Conservation (phyloP, 2,888 invertebrate genomes). For the Amaurobius ferox region DNA sequence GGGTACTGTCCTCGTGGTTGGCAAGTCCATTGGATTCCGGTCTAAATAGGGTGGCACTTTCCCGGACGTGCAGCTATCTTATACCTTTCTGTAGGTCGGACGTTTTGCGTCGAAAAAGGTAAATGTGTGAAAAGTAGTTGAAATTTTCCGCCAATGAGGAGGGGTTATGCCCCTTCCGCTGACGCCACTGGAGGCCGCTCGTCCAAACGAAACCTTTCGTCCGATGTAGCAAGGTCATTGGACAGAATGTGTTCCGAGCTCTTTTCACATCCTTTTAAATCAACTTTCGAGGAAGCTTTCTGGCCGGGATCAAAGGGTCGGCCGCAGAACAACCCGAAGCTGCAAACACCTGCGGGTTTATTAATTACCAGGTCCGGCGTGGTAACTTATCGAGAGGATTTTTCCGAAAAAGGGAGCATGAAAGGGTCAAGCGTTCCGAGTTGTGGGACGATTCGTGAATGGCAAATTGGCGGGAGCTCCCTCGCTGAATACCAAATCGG, state of each 20-base stretch:
- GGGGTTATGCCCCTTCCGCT: no score
- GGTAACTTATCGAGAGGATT: background rate
- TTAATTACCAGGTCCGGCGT: background rate
- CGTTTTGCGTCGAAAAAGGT: no score
- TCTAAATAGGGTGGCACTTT: no score
- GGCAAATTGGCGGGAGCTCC: background rate
- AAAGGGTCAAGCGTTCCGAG: slow-evolving; percentile 8
- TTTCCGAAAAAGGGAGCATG: background rate
- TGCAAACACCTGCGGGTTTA: slow-evolving; percentile 3
- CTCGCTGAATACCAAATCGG: slow-evolving; percentile 1
- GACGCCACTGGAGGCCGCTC: no score
- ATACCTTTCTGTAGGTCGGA: no score
- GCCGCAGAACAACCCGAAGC: background rate
- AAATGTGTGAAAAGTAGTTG: no score
- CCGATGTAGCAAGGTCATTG: slow-evolving; percentile 4
- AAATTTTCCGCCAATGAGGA: no score
- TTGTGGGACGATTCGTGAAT: background rate
- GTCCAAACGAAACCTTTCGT: no score
- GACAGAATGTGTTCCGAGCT: background rate
- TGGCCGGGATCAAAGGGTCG: background rate
- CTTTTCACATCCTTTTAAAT: background rate
- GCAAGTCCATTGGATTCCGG: no score
- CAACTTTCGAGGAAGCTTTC: background rate
- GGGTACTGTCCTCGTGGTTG: no score
- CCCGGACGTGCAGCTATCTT: no score